phyloP scores from a whole-genome alignment of 2,888 invertebrate genomes.

The Chromoteleia sp. region DNA sequence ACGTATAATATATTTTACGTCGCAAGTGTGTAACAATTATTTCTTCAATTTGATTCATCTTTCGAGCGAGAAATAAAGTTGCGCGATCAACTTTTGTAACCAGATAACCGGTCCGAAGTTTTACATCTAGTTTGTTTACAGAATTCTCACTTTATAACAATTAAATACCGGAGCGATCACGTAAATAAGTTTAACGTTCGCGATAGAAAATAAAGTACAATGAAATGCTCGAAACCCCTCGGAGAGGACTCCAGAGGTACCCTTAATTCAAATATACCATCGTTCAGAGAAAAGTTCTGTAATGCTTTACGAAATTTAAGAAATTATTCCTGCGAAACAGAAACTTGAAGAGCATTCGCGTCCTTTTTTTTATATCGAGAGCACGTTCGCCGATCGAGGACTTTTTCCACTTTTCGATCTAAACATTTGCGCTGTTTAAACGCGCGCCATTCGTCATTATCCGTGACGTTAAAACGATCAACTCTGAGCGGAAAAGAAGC shows the following conservation, averaged over 20 bases:
- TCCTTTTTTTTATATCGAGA: constrained; percentile 7
- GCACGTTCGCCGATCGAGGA: neutral
- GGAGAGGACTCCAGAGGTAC: neutral
- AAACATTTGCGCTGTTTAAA: neutral
- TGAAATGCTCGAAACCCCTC: constrained; percentile 6
- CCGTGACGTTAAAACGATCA: constrained; percentile 15
- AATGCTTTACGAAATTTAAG: constrained; percentile 16
- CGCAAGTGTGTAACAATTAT: neutral
- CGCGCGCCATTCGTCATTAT: neutral
- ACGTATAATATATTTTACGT: neutral
- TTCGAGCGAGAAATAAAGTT: constrained; percentile 13
- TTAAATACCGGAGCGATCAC: constrained; percentile 23
- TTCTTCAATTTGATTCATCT: neutral
- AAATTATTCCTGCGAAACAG: constrained; percentile 17
- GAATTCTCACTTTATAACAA: constrained; percentile 30
- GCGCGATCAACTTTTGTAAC: too few relatives aligned
- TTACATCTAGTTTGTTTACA: constrained; percentile 2
- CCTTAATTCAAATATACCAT: constrained; percentile 35
- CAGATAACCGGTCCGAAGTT: neutral
- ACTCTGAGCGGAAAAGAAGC: neutral
- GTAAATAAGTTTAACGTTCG: constrained; percentile 26
- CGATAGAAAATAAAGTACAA: constrained; percentile 25
- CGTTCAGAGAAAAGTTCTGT: constrained; percentile 16
- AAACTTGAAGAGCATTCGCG: constrained; percentile 7
- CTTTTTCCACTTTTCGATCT: constrained; percentile 10